phyloP scores from a whole-genome alignment of 2,888 invertebrate genomes.

The Pantelozetes paolii region DNA sequence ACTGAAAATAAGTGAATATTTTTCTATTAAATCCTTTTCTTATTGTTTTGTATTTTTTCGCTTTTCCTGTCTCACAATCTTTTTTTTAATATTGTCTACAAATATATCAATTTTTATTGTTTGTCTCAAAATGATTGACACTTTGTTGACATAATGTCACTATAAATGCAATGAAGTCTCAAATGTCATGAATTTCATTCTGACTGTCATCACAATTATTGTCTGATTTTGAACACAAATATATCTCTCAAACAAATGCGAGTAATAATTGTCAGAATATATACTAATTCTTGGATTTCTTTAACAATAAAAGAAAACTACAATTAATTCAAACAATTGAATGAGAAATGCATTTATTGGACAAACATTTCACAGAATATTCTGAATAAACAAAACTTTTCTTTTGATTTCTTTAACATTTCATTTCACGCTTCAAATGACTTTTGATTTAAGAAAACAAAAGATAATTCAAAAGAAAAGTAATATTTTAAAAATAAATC shows the following conservation, averaged over 20 bases:
- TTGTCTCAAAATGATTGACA: not conserved
- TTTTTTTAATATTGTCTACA: not conserved
- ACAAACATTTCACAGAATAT: too few species aligned
- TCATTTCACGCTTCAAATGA: too few species aligned
- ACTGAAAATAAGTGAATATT: not conserved
- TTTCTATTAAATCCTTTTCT: too few species aligned
- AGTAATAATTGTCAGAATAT: not conserved
- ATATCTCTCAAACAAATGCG: not conserved
- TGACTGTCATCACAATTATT: not conserved
- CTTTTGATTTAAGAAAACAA: too few species aligned
- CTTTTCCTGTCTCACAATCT: not conserved
- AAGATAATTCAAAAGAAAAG: too few species aligned
- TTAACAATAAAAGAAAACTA: too few species aligned
- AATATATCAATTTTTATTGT: conserved; percentile 15
- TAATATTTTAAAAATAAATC: too few species aligned
- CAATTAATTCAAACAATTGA: too few species aligned
- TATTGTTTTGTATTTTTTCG: not conserved
- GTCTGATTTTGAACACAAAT: not conserved
- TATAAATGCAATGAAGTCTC: not conserved
- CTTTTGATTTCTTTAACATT: too few species aligned
- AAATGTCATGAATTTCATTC: not conserved
- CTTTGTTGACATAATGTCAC: not conserved
- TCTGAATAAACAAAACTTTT: too few species aligned
- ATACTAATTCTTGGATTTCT: too few species aligned
- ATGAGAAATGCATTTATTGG: too few species aligned